Evolutionary conservation across 2,888 invertebrate genomes (phyloP), one percentile per base, ranked within the genome.

Genomic region (Hydriomena furcata): DNA sequence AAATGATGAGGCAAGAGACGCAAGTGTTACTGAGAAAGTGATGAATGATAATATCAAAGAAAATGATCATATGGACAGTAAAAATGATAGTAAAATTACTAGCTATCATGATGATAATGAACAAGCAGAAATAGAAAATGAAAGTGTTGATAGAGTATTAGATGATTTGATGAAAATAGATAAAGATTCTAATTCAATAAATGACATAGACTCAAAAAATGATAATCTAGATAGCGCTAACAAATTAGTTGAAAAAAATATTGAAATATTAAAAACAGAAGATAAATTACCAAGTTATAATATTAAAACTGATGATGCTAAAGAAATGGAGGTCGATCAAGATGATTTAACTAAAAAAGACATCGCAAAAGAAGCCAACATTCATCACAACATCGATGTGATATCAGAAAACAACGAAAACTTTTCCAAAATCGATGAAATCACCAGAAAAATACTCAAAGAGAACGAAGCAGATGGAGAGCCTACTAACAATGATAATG

Each of bases 351-450:
- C 7, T 4, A 23, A 21, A 11, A 25, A 32, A 6, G 5, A 25
- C 7, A 20, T 2, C 7, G 10, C 2, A 1, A 6, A 11, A 23
- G 20, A 35, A 1, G 20, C 1, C 4, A 11, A 6, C 1, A n/a
- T n/a, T n/a, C 8, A 27, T 31, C 1, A 24, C 8, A 23, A 31
- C n/a, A 23, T 4, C 12, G 37, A 27, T 38, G 5, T 0, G 3
- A 7, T 7, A 17, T 27, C 7, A 27, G 13, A 53, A 5, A 23
- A 24, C 11, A 23, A 45, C n/a, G 43, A 46, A 7, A 27, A 34
- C 24, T 43, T 52, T 7, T 30, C 52, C n/a, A 52, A 52, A 47
- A 52, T 52, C 7, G 37, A 52, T 11, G 42, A 52, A 34, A 52
- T 52, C 5, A 52, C 52, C 1, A 48, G 28, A n/a, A 38, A 52